A percentile compares a stretch with the other conserved stretches of the same genome.
phyloP scores from a whole-genome alignment of 2,113 vertebrate genomes.

The Oncorhynchus masou region DNA sequence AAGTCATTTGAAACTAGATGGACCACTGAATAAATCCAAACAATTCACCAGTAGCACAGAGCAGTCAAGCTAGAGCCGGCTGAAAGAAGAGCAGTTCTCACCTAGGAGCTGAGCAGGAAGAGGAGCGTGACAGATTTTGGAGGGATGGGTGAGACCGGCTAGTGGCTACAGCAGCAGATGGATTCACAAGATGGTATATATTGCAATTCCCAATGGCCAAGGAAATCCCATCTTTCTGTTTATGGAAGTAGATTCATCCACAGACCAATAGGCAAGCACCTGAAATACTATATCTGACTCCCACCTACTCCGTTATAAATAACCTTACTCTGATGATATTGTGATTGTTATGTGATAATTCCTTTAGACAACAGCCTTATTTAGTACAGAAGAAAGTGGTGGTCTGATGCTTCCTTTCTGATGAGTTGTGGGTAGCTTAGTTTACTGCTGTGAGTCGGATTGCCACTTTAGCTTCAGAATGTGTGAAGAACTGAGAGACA shows the following conservation, averaged over 20 bases:
- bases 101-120: conserved; percentile 54
- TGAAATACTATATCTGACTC: conserved; percentile 63
- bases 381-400: conserved; percentile 3
- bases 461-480: not conserved
- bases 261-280: conserved; percentile 82
- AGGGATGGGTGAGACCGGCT: conserved; percentile 46
- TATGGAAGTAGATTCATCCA: conserved; percentile 85
- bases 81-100: conserved; percentile 36
- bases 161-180: conserved; percentile 52
- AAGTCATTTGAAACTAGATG: conserved; percentile 19
- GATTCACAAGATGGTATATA: conserved; percentile 82
- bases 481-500: not conserved
- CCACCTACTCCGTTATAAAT: conserved; percentile 64
- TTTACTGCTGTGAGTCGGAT: not conserved
- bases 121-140: conserved; percentile 39
- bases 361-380: conserved; percentile 9
- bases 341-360: conserved; percentile 41
- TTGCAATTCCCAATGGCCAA: conserved; percentile 79
- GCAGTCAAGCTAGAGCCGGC: conserved; percentile 7
- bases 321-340: conserved; percentile 57
- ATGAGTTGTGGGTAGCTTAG: not conserved
- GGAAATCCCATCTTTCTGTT: conserved; percentile 79
- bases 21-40: not conserved
- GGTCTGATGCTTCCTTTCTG: not conserved
- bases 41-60: not conserved